Conservation (phyloP, 2,113 vertebrate species). For the Pyrgilauda ruficollis region DNA sequence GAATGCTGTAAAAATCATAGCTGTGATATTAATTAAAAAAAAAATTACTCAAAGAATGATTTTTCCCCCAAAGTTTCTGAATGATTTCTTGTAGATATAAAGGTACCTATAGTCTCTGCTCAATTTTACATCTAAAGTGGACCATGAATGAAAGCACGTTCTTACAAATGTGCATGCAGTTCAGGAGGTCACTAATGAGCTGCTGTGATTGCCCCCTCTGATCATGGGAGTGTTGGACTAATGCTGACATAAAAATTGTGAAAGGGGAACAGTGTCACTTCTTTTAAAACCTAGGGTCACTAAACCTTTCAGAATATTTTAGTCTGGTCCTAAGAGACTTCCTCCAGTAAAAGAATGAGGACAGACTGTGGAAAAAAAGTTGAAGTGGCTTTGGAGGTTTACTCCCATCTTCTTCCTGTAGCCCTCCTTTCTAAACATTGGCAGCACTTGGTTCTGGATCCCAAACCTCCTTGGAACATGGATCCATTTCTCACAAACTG, state of each 20-base stretch:
- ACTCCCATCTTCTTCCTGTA: neutral
- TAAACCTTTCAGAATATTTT: neutral
- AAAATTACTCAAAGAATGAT: neutral
- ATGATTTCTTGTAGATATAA: neutral
- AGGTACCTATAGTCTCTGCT: neutral
- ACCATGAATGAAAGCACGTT: neutral
- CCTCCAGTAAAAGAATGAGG: neutral
- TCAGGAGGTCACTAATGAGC: neutral
- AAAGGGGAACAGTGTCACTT: neutral
- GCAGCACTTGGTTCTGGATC: accelerated
- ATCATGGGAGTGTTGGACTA: neutral
- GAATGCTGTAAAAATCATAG: constrained; percentile 50
- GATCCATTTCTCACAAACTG: neutral
- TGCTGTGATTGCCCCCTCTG: neutral
- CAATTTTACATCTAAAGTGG: neutral
- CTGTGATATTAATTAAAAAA: neutral
- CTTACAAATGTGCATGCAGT: neutral
- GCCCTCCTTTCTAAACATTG: neutral
- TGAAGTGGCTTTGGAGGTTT: neutral
- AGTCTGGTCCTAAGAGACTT: neutral
- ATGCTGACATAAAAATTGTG: neutral
- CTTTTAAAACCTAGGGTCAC: neutral
- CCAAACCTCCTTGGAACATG: neutral
- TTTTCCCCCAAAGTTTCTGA: neutral
- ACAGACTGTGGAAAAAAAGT: neutral